Evolutionary conservation across 2,797 vertebrate genomes (phyloP), one percentile per base, ranked within the genome.

Genomic region (Gobionotothen gibberifrons): DNA sequence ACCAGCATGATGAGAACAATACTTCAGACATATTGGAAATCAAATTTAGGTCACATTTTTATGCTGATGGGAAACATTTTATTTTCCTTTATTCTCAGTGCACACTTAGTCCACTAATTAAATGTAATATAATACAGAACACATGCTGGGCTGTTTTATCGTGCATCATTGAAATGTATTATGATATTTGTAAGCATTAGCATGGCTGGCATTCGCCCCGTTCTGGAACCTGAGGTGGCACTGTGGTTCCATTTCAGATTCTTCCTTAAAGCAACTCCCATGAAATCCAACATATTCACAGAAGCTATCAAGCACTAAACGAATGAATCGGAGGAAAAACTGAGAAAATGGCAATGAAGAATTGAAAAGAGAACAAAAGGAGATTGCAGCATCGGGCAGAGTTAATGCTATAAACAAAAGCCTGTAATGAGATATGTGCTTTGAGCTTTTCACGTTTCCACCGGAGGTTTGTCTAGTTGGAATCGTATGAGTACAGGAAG

Each of bases 391-490:
- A 67, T 76, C 40, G 19, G 43, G 56, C 43, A 26, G 60, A 74
- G 72, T 82, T 60, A 73, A 70, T 80, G 75, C 83, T 68, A 70
- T 74, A 87, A 89, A 90, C 86, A 89, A 89, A 89, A 81, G 81
- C 54, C 85, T 62, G 83, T 87, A 91, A 92, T 90, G 87, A 91
- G 86, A 88, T 82, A 85, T 82, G 85, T 70, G 85, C 84, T 87
- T 85, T 83, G 83, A 90, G 90, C 78, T 74, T 76, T 79, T 79
- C 44, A 29, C 54, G 46, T 17, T 69, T 78, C 76, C 64, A 78
- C 81, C 47, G 1, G 80, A 82, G 83, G 72, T 82, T 89, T 81
- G 78, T 81, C 84, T 78, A 64, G 65, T 74, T 65, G 75, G 69
- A 79, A 69, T 66, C 9, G 8, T 58, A 40, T 3, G 51, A 68